Percentiles rank a stretch among this genome's conserved stretches.
Conservation (phyloP, 2,888 invertebrate species). For the Venusia cambrica region DNA sequence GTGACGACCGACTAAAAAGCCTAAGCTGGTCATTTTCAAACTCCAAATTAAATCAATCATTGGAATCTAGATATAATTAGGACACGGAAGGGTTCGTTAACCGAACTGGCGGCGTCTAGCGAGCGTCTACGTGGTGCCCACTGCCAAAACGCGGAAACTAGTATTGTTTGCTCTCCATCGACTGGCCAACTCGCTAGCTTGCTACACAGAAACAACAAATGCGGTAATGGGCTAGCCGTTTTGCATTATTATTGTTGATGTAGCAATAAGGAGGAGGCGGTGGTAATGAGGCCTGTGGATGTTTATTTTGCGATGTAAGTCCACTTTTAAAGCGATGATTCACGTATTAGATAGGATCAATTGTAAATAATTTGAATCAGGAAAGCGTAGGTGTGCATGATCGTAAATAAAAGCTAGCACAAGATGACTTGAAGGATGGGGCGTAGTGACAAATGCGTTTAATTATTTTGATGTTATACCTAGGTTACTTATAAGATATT, state of each 20-base stretch:
- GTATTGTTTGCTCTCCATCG: constrained; percentile 44
- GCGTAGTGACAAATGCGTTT: too few relatives aligned
- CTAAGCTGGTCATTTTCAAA: constrained; percentile 10
- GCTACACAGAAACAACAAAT: constrained; percentile 28
- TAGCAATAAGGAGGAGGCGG: constrained; percentile 32
- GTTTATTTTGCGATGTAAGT: constrained; percentile 45
- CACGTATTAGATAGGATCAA: constrained; percentile 19
- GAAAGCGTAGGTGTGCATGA: constrained; percentile 16
- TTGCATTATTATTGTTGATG: constrained; percentile 27
- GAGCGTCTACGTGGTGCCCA: constrained; percentile 55
- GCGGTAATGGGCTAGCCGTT: constrained; percentile 41
- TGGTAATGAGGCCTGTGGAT: constrained; percentile 43
- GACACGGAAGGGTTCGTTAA: constrained; percentile 56
- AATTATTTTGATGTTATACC: too few relatives aligned
- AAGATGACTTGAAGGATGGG: too few relatives aligned
- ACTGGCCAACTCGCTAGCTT: constrained; percentile 32
- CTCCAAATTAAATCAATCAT: constrained; percentile 29
- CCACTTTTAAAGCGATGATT: constrained; percentile 26
- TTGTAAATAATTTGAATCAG: constrained; percentile 18
- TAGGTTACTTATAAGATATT: too few relatives aligned
- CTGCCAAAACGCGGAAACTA: constrained; percentile 33
- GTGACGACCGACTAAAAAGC: too few relatives aligned
- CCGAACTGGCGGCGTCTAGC: constrained; percentile 52
- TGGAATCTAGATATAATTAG: constrained; percentile 40
- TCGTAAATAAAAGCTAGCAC: constrained; percentile 14